These are phyloP conservation scores for Caenorhabditis latens DNA, from an alignment of 1,140 invertebrate species.

Conservation along the genomic window DNA sequence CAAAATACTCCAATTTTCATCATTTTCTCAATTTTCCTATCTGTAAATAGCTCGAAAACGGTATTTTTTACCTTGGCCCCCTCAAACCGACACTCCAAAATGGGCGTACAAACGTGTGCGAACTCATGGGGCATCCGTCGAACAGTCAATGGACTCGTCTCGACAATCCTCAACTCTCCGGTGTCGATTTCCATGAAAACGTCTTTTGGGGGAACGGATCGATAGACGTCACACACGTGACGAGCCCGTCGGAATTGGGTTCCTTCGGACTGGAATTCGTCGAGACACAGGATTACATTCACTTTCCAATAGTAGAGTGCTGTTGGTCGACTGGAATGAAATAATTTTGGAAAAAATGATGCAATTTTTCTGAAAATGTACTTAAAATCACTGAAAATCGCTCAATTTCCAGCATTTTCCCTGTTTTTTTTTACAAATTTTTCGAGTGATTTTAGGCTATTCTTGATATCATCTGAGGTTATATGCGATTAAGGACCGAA, in stretches of 20 bases:
- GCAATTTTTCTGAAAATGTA: no score
- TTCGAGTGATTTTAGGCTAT: no score
- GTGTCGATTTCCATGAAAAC: not conserved
- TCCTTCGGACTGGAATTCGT: not conserved
- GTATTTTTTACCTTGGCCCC: not conserved
- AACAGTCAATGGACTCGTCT: not conserved
- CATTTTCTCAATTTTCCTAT: no score
- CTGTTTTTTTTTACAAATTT: no score
- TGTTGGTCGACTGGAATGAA: no score
- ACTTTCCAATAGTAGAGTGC: not conserved
- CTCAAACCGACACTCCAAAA: not conserved
- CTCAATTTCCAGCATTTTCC: no score
- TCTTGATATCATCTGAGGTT: no score
- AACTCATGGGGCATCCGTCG: not conserved
- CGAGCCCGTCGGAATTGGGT: conserved; percentile 4
- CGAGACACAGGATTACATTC: not conserved
- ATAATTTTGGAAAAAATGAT: no score
- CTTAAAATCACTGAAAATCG: no score
- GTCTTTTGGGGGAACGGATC: not conserved
- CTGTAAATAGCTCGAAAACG: no score
- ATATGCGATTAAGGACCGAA: no score
- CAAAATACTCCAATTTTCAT: no score
- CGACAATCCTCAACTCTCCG: not conserved
- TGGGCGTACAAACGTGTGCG: not conserved
- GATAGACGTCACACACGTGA: not conserved